phyloP scores from a whole-genome alignment of 2,113 vertebrate genomes.

The Anser brachyrhynchus region DNA sequence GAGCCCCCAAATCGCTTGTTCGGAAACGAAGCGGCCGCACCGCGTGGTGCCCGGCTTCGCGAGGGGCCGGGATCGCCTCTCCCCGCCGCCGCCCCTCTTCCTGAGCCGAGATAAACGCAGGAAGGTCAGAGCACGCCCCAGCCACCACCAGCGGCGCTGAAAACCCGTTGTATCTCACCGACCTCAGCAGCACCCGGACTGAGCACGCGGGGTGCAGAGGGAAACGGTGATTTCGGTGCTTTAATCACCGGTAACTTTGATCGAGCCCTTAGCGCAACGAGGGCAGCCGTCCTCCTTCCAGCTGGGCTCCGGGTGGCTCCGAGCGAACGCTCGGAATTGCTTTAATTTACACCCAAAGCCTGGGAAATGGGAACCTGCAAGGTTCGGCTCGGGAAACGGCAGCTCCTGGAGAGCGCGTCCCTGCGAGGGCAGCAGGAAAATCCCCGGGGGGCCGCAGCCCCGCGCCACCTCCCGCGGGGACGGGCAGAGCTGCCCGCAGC shows the following conservation, averaged over 20 bases:
- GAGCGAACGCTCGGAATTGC: fast-evolving
- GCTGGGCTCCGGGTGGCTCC: not conserved
- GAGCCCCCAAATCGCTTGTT: fast-evolving
- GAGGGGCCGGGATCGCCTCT: no score
- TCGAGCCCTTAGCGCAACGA: not conserved
- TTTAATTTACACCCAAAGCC: not conserved
- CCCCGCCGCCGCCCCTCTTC: not conserved
- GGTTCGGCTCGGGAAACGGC: not conserved
- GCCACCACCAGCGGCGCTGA: not conserved
- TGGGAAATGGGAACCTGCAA: not conserved
- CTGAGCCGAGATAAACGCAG: fast-evolving
- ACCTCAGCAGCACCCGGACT: not conserved
- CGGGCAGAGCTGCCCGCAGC: no score
- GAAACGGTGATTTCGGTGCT: not conserved
- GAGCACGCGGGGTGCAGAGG: not conserved
- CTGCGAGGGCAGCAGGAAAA: no score
- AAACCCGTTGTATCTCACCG: no score
- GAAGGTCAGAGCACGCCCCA: not conserved
- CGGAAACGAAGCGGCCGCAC: not conserved
- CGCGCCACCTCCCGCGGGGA: no score
- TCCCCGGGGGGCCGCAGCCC: no score
- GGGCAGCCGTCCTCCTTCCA: not conserved
- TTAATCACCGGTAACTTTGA: not conserved
- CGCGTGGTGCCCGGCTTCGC: fast-evolving
- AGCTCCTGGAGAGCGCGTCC: not conserved